Evolutionary conservation across 2,888 invertebrate genomes (phyloP), one percentile per base, ranked within the genome.

Genomic region (Vesta saturnalis): DNA sequence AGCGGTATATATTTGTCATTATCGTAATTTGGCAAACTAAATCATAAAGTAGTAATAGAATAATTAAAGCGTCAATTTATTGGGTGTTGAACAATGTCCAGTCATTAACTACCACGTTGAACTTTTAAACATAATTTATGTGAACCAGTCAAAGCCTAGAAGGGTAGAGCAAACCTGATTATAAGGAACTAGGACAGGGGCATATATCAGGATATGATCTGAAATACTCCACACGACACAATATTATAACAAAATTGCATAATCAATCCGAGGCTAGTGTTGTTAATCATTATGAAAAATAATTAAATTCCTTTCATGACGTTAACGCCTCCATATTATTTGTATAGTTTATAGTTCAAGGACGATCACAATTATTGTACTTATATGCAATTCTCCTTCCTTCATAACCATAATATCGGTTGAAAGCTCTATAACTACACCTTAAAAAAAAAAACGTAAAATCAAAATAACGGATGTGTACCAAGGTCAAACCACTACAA

Each of bases 1-100:
- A 68, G 68, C 68, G 35, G 56, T 63, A 60, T 60, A 68, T 68
- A 59, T 67, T 67, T 55, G 60, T 59, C 59, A 57, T 59, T 68
- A 49, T 52, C 19, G 35, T 52, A 62, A 67, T 67, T 67, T 59
- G 62, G 62, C 64, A 59, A 64, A 68, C 47, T 58, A 66, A 66
- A 55, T n/a, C 8, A 39, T 39, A 39, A 39, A 39, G 12, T n/a
- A 3, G n/a, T 1, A 39, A 1, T n/a, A 39, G 3, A 39, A 39
- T 39, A 39, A 39, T 39, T 39, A 39, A 39, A 4, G n/a, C n/a
- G n/a, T 39, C 39, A n/a, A 39, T 39, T 39, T 39, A 8, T 39
- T 39, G 39, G 39, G 39, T 39, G 39, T 39, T 39, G n/a, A 39
- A 39, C n/a, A 39, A 39, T 39, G 23, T n/a, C n/a, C n/a, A n/a